Evolutionary conservation across 2,113 vertebrate species (phyloP), one percentile per base, ranked within the genome.

Genomic region (Psephotus haematonotus): DNA sequence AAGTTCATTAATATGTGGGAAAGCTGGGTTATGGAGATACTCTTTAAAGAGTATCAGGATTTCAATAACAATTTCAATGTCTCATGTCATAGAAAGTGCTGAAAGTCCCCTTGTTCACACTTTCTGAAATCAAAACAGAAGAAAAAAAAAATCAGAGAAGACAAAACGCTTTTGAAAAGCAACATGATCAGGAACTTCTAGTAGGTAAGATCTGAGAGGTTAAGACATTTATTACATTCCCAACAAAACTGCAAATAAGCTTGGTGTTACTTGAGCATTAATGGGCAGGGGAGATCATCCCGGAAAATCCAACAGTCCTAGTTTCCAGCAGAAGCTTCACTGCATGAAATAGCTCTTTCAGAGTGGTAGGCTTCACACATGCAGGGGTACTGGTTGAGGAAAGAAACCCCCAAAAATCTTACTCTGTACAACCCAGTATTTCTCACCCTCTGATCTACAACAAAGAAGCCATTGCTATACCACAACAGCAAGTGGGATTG

Each of bases 11-110:
- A 76, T 37, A 17, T 4, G 44, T 86, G 28, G 52, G 33, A 62
- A 47, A 93, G 68, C 76, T 52, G 75, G 1, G 1, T 87, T 69
- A 57, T 59, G 74, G 67, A 81, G 47, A 79, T 10, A 46, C 62
- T 93, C 77, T 88, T 95, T 95, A 86, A 88, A 88, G 86, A 49
- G 47, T 13, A 87, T 82, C 92, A 91, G 57, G 35, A 46, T 82
- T 82, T 82, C 95, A 95, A 80, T 47, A 95, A 86, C 46, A 23
- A 44, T 70, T 92, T 80, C 76, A 52, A 5, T 22, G 57, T 22
- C 67, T 95, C 39, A 14, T 22, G 52, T 44, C 65, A 82, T 2
- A 78, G 46, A 60, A 78, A 47, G 69, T 75, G 31, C 52, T 23
- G 11, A 18, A 47, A 68, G n/a, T 22, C 18, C 33, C 27, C 24